A percentile compares a stretch with the other conserved stretches of the same genome.
These are phyloP conservation scores for Rhagophthalmus giganteus DNA, from an alignment of 2,888 invertebrate genomes.

Conservation along the genomic window DNA sequence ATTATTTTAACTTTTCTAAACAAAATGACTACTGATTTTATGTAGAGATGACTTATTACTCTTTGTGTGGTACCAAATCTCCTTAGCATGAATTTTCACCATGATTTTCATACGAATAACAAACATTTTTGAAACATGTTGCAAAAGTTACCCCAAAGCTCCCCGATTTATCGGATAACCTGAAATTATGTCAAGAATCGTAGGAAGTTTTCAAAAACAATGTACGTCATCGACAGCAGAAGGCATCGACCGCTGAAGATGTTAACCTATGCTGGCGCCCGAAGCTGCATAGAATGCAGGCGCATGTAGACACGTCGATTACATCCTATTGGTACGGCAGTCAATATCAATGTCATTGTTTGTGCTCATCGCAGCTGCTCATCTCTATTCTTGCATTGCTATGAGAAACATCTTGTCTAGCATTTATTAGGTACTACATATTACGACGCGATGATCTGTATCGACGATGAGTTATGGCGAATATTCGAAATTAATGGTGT, in stretches of 20 bases:
- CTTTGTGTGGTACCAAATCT: no score
- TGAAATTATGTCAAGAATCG: no score
- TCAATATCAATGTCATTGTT: conserved; percentile 24
- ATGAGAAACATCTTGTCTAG: conserved; percentile 11
- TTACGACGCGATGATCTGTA: not conserved
- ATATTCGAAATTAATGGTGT: not conserved
- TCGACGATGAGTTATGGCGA: not conserved
- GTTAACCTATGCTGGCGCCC: conserved; percentile 19
- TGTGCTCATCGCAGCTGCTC: conserved; percentile 18
- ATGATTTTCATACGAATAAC: no score
- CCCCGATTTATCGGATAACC: no score
- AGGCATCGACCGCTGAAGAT: conserved; percentile 15
- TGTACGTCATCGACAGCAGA: not conserved
- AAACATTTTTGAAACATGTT: no score
- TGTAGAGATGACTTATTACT: no score
- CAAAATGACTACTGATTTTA: no score
- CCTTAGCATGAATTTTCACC: no score
- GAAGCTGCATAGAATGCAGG: conserved; percentile 19
- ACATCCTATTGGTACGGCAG: conserved; percentile 10
- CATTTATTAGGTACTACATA: conserved; percentile 1
- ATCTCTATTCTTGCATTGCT: conserved; percentile 6
- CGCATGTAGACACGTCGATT: conserved; percentile 16
- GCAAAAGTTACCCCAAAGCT: no score
- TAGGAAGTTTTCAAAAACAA: not conserved
- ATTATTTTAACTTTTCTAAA: not conserved